Conservation (phyloP, 2,797 vertebrate species). For the Sebastes melanostomus region DNA sequence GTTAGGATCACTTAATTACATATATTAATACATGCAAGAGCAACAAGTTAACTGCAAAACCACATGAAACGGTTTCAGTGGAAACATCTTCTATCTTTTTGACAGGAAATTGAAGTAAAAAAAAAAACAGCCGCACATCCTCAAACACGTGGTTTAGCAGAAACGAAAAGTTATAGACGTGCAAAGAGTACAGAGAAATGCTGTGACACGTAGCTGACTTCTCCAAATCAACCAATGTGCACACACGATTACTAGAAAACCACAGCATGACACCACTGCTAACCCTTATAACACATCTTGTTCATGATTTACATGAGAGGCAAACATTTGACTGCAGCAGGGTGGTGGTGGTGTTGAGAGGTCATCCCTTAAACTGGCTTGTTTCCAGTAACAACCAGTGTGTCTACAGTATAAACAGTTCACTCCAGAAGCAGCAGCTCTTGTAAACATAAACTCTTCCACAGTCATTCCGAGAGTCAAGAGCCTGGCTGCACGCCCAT, state of each 20-base stretch:
- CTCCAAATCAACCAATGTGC: not conserved
- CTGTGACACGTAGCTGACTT: not conserved
- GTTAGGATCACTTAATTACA: not conserved
- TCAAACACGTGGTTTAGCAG: not conserved
- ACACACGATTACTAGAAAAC: not conserved
- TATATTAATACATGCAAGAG: not conserved
- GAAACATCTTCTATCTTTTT: not conserved
- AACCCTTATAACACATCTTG: not conserved
- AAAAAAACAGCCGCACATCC: not conserved
- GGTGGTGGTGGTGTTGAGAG: not conserved
- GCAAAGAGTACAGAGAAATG: not conserved
- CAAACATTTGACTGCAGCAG: not conserved
- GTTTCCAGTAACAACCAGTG: not conserved
- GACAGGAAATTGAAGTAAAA: conserved; percentile 35
- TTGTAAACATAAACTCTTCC: not conserved
- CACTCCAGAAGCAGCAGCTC: not conserved
- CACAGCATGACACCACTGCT: accelerated
- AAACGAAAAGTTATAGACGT: not conserved
- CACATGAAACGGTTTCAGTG: not conserved
- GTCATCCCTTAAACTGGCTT: not conserved
- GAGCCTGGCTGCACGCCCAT: not conserved
- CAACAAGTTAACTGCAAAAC: not conserved
- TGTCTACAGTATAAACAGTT: not conserved
- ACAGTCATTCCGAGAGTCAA: not conserved
- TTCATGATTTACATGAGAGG: not conserved